Evolutionary conservation across 2,888 invertebrate species (phyloP), one percentile per base, ranked within the genome.

Genomic region (Coecobrya sp.): DNA sequence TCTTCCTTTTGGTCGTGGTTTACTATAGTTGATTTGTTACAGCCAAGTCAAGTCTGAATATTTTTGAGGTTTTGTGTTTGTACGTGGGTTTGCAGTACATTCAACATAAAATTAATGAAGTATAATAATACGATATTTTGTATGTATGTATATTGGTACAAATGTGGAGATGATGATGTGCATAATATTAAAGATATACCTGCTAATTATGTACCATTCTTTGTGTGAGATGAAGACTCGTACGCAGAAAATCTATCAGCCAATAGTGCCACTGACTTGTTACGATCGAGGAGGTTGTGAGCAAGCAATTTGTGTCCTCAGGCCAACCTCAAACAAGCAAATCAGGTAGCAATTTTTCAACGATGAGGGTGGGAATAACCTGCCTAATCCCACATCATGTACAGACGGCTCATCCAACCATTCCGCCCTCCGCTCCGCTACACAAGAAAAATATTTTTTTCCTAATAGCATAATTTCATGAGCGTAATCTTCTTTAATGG

Each of bases 331-430:
- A 92, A 92, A 92, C 87, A 89, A 93, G 92, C 91, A 93, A 93
- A 93, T 84, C 89, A 91, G 91, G 89, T 92, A 89, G 93, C 93
- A 93, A 93, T 93, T 93, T 93, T 93, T 93, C 91, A 91, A 91
- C 93, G 86, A 93, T 81, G 89, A 92, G 89, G 91, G 91, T 93
- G 92, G 93, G 89, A 93, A 91, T 86, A 87, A 87, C 82, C 91
- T n/a, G n/a, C n/a, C 81, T 92, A 87, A 92, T 92, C 91, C 91
- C 87, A 87, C 86, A 91, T 82, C 87, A 73, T 87, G 76, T 59
- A 52, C 81, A 59, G 70, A 68, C 86, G 85, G 91, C 87, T 91
- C 81, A 86, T 87, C 91, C 82, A 82, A 84, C 25, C 45, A 86
- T 87, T 91, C 91, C 91, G 91, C 91, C 91, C 91, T 92, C 84